Evolutionary conservation across 2,888 invertebrate species (phyloP).

Genomic region (Pristionchus mayeri): DNA sequence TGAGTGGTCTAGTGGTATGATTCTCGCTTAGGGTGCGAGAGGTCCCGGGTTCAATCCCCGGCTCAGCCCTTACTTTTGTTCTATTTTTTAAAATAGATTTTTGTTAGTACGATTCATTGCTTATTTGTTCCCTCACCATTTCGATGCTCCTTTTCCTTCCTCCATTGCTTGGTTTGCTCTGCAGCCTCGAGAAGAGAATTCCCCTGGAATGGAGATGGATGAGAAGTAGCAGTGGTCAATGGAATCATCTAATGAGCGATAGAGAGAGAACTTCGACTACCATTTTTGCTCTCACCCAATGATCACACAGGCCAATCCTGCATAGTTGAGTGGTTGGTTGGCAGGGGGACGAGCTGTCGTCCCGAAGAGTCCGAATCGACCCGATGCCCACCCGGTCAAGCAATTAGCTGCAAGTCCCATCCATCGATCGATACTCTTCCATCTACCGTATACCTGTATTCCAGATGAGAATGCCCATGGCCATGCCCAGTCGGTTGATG

Average conservation of each 20-base stretch:
- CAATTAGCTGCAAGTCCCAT: constrained; percentile 74
- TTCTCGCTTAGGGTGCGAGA: constrained; percentile 77
- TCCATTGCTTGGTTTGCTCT: constrained; percentile 50
- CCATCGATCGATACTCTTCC: not conserved
- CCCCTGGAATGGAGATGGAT: constrained; percentile 59
- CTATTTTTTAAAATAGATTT: not conserved
- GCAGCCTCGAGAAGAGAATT: constrained; percentile 68
- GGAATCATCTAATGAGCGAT: not conserved
- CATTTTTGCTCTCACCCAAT: constrained; percentile 66
- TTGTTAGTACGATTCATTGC: not conserved
- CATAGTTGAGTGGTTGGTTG: constrained; percentile 67
- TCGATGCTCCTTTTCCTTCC: constrained; percentile 10
- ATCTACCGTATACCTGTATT: constrained; percentile 69
- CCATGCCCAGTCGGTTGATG: constrained; percentile 72
- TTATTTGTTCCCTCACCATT: not conserved
- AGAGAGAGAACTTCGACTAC: no score
- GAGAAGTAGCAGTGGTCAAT: no score
- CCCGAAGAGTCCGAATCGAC: constrained; percentile 73
- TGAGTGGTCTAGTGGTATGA: constrained; percentile 77
- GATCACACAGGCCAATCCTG: constrained; percentile 69
- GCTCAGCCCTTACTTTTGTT: constrained; percentile 59
- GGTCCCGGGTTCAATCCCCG: constrained; percentile 76
- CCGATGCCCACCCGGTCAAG: constrained; percentile 78
- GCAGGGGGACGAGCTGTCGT: constrained; percentile 63
- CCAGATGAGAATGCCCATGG: constrained; percentile 79